Evolutionary conservation across 1,140 invertebrate species (phyloP), one percentile per base, ranked within the genome.

Genomic region (Trichonephila clavipes): DNA sequence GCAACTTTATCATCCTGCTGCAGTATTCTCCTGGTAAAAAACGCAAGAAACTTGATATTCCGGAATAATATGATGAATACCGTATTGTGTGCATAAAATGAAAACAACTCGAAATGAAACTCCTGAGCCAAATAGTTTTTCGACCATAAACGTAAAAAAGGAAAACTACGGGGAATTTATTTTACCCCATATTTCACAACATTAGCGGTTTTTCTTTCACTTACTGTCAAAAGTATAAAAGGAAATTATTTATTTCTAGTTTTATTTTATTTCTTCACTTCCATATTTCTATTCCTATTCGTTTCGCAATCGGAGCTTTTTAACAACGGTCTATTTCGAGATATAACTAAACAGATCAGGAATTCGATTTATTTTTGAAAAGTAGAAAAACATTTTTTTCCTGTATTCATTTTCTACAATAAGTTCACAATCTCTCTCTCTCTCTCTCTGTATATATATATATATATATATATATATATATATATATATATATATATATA

Each of bases 1-100:
- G 8, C 8, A 66, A n/a, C 24, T 72, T 44, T 89, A 72, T 72
- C 72, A 69, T 89, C 44, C 21, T n/a, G 5, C 28, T 44, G 12
- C 40, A 72, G 59, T n/a, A 87, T 44, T 85, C 51, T 21, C 82
- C 21, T 85, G 58, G 28, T 85, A 85, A 85, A 51, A 83, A 24
- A 8, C 16, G 8, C 21, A 1, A 19, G 21, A 51, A 87, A 87
- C 14, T 7, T 87, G 85, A 87, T 87, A 87, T 62, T 44, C 59
- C 18, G 58, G 59, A 90, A 82, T 61, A 62, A 59, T 62, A 82
- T 90, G 89, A 90, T 81, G 89, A 82, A 90, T 90, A 51, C 59
- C 21, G 40, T 34, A 90, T 90, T 90, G 82, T 90, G 77, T 62
- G 89, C 51, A 14, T 61, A 62, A 72, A 90, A 90, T 82, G 72